Evolutionary conservation across 2,113 vertebrate species (phyloP), one percentile per base, ranked within the genome.

Genomic region (Alces alces): DNA sequence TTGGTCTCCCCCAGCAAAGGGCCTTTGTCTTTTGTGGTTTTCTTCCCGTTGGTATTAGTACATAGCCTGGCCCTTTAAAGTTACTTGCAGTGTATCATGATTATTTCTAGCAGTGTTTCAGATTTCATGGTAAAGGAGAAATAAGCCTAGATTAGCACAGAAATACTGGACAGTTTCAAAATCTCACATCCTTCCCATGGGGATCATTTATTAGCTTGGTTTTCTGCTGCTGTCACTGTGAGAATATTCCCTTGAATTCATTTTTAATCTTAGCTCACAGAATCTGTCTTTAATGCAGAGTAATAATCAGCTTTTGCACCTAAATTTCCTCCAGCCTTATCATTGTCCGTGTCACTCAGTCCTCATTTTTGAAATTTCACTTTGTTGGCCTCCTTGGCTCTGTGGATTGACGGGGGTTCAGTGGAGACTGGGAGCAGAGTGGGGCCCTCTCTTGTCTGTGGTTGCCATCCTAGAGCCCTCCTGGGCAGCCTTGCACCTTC

Each of bases 71-170:
- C 50, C 91, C 43, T 93, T 96, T 95, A 17, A 91, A 45, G 82
- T 95, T 88, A 79, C 16, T 6, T 39, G 25, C 96, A 13, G 61
- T 0, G 0, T 39, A 28, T 95, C 36, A 12, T 39, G 73, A 86
- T 54, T 90, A 70, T 93, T 98, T 97, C 86, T 80, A 60, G 12
- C 54, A 9, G 2, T 86, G 7, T 27, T 98, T 97, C 16, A 45
- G 47, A 85, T 86, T 95, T 82, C 86, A 17, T 90, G 79, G 30
- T 85, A 47, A 11, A 86, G 64, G 83, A 89, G 73, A 70, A 88
- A 5, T 83, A 54, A 86, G 21, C 23, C 54, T 86, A 47, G 52
- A 19, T 39, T 91, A 55, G 57, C 55, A 61, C 0, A 7, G 55
- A 64, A 82, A 86, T 73, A 64, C 66, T 4, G 27, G 70, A 36